These are phyloP conservation scores for Tetropium fuscum DNA, from an alignment of 2,888 invertebrate genomes.

Conservation along the genomic window DNA sequence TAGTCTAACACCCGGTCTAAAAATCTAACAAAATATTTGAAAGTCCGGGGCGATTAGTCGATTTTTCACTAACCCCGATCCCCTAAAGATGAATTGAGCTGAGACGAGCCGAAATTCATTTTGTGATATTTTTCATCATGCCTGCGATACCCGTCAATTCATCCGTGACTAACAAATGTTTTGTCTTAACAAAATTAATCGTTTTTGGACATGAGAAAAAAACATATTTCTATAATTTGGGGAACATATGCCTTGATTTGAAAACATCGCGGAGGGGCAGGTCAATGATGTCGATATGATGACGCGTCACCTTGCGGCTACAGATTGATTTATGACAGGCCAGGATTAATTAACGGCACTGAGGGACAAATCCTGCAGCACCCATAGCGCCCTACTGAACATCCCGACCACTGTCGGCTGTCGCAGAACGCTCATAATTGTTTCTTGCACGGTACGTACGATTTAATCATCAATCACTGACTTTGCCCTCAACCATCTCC, in stretches of 20 bases:
- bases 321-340: conserved; percentile 65
- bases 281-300: conserved; percentile 67
- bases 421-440: conserved; percentile 60
- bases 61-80: too few species aligned
- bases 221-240: conserved; percentile 40
- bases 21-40: too few species aligned
- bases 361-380: conserved; percentile 59
- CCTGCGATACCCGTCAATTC: conserved; percentile 5
- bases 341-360: conserved; percentile 63
- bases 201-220: conserved; percentile 33
- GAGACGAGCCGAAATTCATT: neutral
- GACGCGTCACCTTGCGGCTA: conserved; percentile 66
- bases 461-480: conserved; percentile 59
- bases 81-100: neutral
- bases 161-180: conserved; percentile 45
- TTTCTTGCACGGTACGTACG: conserved; percentile 60
- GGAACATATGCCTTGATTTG: conserved; percentile 53
- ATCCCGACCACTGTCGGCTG: conserved; percentile 56
- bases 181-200: conserved; percentile 48
- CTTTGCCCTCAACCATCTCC: conserved; percentile 35
- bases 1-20: too few species aligned
- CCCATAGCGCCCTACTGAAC: conserved; percentile 50
- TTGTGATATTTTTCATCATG: conserved; percentile 11
- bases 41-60: too few species aligned
- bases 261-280: conserved; percentile 59